Evolutionary conservation across 2,797 vertebrate species (phyloP).

Genomic region (Distichodus sexfasciatus): DNA sequence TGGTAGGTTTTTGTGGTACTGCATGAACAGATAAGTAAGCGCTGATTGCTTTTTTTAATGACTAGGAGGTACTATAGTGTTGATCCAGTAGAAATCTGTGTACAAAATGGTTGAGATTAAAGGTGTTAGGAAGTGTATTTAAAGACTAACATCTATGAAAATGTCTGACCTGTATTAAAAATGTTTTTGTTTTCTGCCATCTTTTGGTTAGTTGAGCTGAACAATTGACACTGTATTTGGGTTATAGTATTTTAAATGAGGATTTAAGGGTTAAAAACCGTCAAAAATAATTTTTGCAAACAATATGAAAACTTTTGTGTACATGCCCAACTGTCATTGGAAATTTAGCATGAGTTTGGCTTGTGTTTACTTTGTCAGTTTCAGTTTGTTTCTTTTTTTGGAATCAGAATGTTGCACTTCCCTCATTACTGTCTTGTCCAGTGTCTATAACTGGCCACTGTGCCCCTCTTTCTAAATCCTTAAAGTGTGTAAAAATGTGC

Average conservation of each 20-base stretch:
- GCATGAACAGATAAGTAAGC: background rate
- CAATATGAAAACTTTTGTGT: too few relatives aligned
- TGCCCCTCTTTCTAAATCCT: slow-evolving; percentile 42
- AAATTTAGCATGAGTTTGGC: background rate
- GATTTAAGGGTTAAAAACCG: too few relatives aligned
- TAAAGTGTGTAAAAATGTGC: slow-evolving; percentile 29
- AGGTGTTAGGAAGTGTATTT: slow-evolving; percentile 25
- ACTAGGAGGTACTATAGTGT: background rate
- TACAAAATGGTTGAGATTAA: slow-evolving; percentile 11
- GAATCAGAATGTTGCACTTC: background rate
- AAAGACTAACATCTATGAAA: too few relatives aligned
- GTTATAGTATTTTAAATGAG: too few relatives aligned
- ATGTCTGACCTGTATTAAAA: too few relatives aligned
- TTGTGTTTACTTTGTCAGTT: background rate
- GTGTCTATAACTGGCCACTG: slow-evolving; percentile 56
- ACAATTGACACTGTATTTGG: too few relatives aligned
- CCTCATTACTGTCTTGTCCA: slow-evolving; percentile 35
- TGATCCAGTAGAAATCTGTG: slow-evolving; percentile 1
- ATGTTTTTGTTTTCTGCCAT: too few relatives aligned
- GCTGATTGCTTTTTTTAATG: background rate
- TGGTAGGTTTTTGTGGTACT: background rate
- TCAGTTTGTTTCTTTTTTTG: too few relatives aligned
- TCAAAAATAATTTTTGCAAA: too few relatives aligned
- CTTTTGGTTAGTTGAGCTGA: too few relatives aligned
- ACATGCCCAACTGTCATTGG: too few relatives aligned